Percentiles rank a stretch among this genome's conserved stretches.
phyloP scores from a whole-genome alignment of 2,888 invertebrate species.

The Synergus itoensis region DNA sequence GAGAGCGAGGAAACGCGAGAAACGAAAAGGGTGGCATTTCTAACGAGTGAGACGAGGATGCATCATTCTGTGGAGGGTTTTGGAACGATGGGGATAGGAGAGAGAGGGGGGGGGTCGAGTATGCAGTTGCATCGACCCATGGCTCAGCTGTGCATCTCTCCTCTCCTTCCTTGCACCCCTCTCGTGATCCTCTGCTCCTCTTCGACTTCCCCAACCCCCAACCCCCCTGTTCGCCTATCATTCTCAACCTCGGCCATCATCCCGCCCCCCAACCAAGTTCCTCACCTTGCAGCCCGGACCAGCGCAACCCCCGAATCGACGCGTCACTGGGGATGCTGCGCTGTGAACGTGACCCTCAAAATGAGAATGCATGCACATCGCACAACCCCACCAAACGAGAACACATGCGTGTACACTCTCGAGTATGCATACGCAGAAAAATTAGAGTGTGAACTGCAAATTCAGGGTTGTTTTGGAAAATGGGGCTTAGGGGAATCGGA shows the following conservation, averaged over 20 bases:
- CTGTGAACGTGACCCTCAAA: constrained; percentile 78
- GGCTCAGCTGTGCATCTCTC: constrained; percentile 71
- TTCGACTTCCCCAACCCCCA: constrained; percentile 26
- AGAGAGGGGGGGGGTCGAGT: constrained; percentile 40
- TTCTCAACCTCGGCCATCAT: constrained; percentile 43
- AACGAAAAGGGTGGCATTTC: constrained; percentile 46
- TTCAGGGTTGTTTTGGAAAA: no score
- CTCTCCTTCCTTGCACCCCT: constrained; percentile 55
- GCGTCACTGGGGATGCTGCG: constrained; percentile 70
- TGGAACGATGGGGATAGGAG: constrained; percentile 40
- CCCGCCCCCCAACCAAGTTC: constrained; percentile 46
- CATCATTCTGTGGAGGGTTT: constrained; percentile 43
- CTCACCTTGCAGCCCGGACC: constrained; percentile 71
- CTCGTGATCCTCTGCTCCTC: constrained; percentile 18
- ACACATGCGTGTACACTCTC: constrained; percentile 8
- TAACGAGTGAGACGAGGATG: constrained; percentile 53
- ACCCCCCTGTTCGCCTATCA: constrained; percentile 15
- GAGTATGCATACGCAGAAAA: not conserved
- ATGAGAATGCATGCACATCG: constrained; percentile 66
- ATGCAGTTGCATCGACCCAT: constrained; percentile 74
- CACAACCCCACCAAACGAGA: constrained; percentile 36
- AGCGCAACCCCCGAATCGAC: constrained; percentile 74
- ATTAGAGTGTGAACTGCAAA: no score
- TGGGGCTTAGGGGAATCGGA: no score
- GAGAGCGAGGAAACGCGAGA: constrained; percentile 56